Evolutionary conservation across 2,797 vertebrate species (phyloP), one percentile per base, ranked within the genome.

Genomic region (Tolypeutes matacus): DNA sequence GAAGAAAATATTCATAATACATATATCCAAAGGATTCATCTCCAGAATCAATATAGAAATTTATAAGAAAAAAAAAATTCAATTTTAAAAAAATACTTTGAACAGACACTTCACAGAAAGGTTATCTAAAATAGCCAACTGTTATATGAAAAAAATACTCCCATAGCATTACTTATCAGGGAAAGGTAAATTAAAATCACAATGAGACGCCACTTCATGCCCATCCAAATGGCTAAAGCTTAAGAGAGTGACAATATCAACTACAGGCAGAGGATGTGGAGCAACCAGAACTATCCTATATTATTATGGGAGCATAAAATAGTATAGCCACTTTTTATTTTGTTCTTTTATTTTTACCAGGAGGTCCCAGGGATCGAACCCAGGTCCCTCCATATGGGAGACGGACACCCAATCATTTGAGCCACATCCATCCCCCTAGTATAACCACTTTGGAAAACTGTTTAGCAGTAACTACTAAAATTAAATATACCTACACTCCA

Each of bases 161-260:
- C 67, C 34, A 42, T 11, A 58, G 42, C 49, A 62, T n/a, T 31
- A 64, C 10, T 72, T 83, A 81, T 14, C 51, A 92, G 72, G 29
- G 64, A 89, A 92, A 92, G 29, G 25, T 36, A 80, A 85, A 76
- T n/a, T 90, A 56, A 91, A 91, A 89, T 34, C 51, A 42, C 7
- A 70, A 18, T 70, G 76, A 86, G 18, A 70, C 29, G 29, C 90
- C 17, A 77, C 21, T 64, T 20, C 7, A 17, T 36, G 46, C n/a
- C 81, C n/a, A 78, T 46, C 21, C 36, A 62, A 78, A 60, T 7
- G 39, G 21, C 46, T 72, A 51, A 76, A 58, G 36, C 81, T 69
- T 72, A 31, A 36, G 42, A 72, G 36, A 64, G 6, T 23, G 39
- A 67, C 49, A 60, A 6, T 67, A 89, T 53, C 62, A 81, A 62